Conservation (phyloP, 2,797 vertebrate genomes). For the Hypotaenidia philippensis region DNA sequence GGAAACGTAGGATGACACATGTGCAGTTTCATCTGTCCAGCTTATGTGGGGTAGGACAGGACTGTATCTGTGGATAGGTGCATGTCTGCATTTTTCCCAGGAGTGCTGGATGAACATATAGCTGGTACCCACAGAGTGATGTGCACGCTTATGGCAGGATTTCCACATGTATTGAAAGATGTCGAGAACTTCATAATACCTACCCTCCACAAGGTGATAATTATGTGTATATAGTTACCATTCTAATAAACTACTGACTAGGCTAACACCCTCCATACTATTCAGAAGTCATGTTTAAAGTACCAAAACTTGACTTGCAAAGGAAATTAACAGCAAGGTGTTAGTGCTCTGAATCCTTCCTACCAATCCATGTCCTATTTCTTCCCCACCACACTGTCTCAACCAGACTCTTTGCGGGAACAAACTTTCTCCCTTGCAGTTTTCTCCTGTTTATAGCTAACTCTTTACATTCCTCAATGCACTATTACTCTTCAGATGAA, state of each 20-base stretch:
- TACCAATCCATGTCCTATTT: rapidly evolving
- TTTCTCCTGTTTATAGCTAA: rapidly evolving
- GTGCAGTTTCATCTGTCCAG: neutral
- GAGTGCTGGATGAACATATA: neutral
- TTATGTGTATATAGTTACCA: neutral
- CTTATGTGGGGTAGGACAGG: neutral
- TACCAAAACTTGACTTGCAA: neutral
- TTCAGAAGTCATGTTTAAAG: neutral
- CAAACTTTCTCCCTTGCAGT: neutral
- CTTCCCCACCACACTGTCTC: neutral
- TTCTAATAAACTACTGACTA: neutral
- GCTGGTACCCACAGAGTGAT: neutral
- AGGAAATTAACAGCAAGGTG: neutral
- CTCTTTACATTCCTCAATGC: neutral
- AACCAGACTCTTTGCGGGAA: neutral
- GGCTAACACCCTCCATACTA: neutral
- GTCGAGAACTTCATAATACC: neutral
- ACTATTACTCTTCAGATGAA: neutral
- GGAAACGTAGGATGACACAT: neutral
- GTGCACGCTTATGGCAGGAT: no score
- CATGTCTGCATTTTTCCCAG: neutral
- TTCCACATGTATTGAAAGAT: rapidly evolving
- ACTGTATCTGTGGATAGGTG: neutral
- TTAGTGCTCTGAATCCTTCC: neutral
- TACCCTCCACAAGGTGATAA: neutral